These are phyloP conservation scores for Drosophila sturtevanti DNA, from an alignment of 1,140 invertebrate genomes.

Conservation along the genomic window DNA sequence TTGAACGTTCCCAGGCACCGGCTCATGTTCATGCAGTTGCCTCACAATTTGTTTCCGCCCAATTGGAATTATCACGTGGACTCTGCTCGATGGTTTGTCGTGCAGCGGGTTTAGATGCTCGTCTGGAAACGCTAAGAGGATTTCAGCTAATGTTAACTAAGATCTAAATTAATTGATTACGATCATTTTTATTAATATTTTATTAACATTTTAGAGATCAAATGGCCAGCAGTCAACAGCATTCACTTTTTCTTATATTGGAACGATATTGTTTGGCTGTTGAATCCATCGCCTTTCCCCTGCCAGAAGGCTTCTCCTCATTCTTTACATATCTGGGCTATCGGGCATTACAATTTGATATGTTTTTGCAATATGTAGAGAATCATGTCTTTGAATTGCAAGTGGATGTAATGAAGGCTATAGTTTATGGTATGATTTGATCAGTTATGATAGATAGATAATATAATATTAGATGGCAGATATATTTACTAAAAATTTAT, in stretches of 20 bases:
- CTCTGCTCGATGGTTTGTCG: conserved; percentile 89
- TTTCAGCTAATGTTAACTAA: conserved; percentile 89
- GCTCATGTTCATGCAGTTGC: conserved; percentile 91
- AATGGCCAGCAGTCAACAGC: conserved; percentile 86
- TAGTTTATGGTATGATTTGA: conserved; percentile 86
- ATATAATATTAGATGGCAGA: too few species aligned
- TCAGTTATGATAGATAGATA: conserved; percentile 70
- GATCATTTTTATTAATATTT: too few species aligned
- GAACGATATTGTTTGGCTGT: conserved; percentile 90
- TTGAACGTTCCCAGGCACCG: conserved; percentile 85
- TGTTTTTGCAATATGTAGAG: conserved; percentile 91
- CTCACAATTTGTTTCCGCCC: conserved; percentile 90
- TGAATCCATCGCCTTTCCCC: conserved; percentile 91
- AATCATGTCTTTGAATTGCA: conserved; percentile 92
- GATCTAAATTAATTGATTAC: background rate
- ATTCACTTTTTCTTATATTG: conserved; percentile 88
- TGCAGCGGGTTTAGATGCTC: conserved; percentile 86
- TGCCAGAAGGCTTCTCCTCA: conserved; percentile 92
- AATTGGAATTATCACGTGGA: conserved; percentile 89
- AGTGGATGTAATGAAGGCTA: conserved; percentile 92
- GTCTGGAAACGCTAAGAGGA: conserved; percentile 88
- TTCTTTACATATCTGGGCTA: conserved; percentile 94
- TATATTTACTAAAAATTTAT: too few species aligned
- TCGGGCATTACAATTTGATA: conserved; percentile 88
- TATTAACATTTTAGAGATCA: conserved; percentile 86